Percentiles rank a stretch among this genome's conserved stretches.
Evolutionary conservation across 2,113 vertebrate species (phyloP).

Genomic region (Willisornis vidua): DNA sequence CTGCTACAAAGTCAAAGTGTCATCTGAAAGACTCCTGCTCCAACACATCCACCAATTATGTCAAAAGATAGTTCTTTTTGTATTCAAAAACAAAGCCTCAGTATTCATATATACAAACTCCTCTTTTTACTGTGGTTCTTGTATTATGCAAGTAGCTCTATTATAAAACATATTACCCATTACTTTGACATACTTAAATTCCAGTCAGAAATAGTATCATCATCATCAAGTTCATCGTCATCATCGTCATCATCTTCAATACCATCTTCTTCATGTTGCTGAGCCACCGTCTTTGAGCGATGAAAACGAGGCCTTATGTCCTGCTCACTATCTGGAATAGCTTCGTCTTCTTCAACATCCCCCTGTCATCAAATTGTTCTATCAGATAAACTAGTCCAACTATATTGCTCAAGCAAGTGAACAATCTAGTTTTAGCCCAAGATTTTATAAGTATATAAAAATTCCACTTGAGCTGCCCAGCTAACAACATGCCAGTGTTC

Average conservation of each 20-base stretch:
- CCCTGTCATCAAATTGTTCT: slow-evolving; percentile 75
- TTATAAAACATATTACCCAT: not conserved
- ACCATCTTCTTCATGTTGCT: slow-evolving; percentile 91
- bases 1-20: not conserved
- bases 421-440: not conserved
- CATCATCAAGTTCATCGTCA: slow-evolving; percentile 90
- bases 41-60: not conserved
- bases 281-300: slow-evolving; percentile 92
- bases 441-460: not conserved
- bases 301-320: slow-evolving; percentile 96
- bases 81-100: not conserved
- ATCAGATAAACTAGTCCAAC: not conserved
- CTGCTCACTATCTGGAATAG: slow-evolving; percentile 95
- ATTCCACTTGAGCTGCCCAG: not conserved
- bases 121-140: not conserved
- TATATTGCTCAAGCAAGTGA: not conserved
- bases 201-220: slow-evolving; percentile 97
- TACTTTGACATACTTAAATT: slow-evolving; percentile 87
- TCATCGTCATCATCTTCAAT: slow-evolving; percentile 91
- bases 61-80: not conserved
- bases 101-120: not conserved
- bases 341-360: slow-evolving; percentile 94
- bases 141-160: not conserved
- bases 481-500: not conserved
- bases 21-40: not conserved